Percentiles rank a stretch among this genome's conserved stretches.
Evolutionary conservation across 2,797 vertebrate genomes (phyloP).

Genomic region (Agapornis canus): DNA sequence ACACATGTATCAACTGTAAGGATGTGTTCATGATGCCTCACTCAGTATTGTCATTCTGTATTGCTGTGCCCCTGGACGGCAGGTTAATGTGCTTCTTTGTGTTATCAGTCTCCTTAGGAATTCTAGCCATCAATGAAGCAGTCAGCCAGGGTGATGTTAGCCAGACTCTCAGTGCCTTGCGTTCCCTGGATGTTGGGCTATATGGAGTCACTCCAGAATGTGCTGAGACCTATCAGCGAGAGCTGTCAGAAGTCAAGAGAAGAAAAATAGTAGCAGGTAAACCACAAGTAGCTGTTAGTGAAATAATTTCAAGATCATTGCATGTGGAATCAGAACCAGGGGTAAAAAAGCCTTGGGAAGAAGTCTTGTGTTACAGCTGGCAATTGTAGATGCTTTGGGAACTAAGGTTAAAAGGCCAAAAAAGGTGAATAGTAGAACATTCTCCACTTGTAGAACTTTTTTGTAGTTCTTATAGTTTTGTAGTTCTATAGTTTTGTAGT

Average conservation of each 20-base stretch:
- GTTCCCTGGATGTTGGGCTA: slow-evolving; percentile 85
- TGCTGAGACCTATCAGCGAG: slow-evolving; percentile 86
- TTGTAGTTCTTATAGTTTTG: not conserved
- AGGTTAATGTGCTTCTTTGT: not conserved
- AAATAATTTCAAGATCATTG: not conserved
- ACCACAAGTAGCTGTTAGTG: not conserved
- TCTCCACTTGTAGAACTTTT: not conserved
- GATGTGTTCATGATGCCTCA: not conserved
- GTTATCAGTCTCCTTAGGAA: slow-evolving; percentile 85
- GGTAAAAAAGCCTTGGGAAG: not conserved
- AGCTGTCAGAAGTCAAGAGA: slow-evolving; percentile 83
- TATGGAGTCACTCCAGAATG: slow-evolving; percentile 95
- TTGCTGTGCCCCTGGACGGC: not conserved
- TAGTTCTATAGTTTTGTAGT: no score
- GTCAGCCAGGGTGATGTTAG: slow-evolving; percentile 83
- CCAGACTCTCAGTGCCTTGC: slow-evolving; percentile 85
- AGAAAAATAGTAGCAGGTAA: slow-evolving; percentile 84
- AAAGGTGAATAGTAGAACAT: not conserved
- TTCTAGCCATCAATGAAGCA: slow-evolving; percentile 90
- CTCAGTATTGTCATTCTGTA: not conserved
- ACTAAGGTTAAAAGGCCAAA: not conserved
- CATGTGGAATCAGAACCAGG: not conserved
- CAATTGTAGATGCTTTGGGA: not conserved
- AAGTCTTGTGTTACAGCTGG: not conserved
- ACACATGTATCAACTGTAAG: not conserved